These are phyloP conservation scores for Euplexia lucipara DNA, from an alignment of 2,888 invertebrate genomes.

Conservation along the genomic window DNA sequence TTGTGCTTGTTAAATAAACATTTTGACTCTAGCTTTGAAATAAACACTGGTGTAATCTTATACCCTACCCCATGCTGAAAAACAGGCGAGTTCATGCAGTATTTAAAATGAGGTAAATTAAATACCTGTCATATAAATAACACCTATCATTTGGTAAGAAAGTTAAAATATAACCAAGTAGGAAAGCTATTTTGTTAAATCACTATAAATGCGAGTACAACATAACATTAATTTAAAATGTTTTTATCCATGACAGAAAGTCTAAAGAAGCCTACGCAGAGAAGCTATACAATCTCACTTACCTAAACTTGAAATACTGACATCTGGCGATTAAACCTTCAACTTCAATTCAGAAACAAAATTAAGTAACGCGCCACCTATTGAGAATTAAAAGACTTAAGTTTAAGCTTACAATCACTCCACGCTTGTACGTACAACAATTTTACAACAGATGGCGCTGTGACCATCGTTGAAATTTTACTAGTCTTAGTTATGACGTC, in stretches of 20 bases:
- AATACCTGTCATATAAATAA: no score
- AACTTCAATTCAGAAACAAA: neutral
- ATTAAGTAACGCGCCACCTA: slow-evolving; percentile 26
- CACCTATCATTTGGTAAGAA: no score
- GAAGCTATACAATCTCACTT: neutral
- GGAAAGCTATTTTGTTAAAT: neutral
- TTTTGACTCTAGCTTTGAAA: no score
- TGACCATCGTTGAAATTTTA: neutral
- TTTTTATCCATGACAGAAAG: no score
- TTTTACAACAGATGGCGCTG: slow-evolving; percentile 28
- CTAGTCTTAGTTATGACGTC: no score
- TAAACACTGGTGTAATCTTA: no score
- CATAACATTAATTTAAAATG: neutral
- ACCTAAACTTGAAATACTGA: neutral
- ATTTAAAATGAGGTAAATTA: no score
- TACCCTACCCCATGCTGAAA: no score
- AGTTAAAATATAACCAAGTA: no score
- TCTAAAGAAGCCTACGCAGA: neutral
- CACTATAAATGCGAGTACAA: neutral
- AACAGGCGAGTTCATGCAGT: no score
- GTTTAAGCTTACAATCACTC: no score
- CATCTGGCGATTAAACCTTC: slow-evolving; percentile 14
- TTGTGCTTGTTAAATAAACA: no score
- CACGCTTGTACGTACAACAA: neutral
- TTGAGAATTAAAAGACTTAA: neutral